phyloP scores from a whole-genome alignment of 2,888 invertebrate species.

The Tineola bisselliella region DNA sequence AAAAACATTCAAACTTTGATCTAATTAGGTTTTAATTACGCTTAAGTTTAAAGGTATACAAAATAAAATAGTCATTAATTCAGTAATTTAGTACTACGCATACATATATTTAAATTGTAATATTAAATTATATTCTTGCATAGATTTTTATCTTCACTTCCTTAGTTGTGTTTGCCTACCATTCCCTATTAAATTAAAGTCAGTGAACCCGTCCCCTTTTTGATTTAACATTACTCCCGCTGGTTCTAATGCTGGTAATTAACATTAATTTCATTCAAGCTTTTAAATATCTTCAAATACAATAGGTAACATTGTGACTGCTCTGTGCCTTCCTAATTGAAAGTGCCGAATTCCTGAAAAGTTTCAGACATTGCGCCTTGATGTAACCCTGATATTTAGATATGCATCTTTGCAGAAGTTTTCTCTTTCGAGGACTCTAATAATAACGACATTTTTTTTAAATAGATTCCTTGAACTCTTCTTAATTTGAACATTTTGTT shows the following conservation, averaged over 20 bases:
- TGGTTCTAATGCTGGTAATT: background rate
- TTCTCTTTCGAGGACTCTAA: constrained; percentile 4
- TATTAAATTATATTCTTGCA: background rate
- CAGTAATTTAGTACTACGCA: background rate
- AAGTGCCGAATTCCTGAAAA: background rate
- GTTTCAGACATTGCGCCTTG: background rate
- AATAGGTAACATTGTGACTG: too few species aligned
- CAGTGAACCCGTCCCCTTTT: constrained; percentile 11
- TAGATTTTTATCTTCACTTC: constrained; percentile 5
- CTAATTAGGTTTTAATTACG: background rate
- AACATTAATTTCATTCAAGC: constrained; percentile 8
- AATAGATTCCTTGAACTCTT: constrained; percentile 6
- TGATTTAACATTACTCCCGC: background rate
- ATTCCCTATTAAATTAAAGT: constrained; percentile 3
- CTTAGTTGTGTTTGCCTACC: constrained; percentile 4
- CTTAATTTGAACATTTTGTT: constrained; percentile 5
- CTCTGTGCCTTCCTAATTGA: too few species aligned
- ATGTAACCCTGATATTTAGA: background rate
- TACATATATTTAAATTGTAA: background rate
- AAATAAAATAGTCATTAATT: background rate
- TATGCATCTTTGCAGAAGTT: constrained; percentile 5
- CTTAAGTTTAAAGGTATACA: background rate
- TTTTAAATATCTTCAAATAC: too few species aligned
- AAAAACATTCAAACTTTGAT: too few species aligned
- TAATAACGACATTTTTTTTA: constrained; percentile 3